Base-by-base conservation (phyloP, 2,797 vertebrate species). In the Amniataba percoides region DNA sequence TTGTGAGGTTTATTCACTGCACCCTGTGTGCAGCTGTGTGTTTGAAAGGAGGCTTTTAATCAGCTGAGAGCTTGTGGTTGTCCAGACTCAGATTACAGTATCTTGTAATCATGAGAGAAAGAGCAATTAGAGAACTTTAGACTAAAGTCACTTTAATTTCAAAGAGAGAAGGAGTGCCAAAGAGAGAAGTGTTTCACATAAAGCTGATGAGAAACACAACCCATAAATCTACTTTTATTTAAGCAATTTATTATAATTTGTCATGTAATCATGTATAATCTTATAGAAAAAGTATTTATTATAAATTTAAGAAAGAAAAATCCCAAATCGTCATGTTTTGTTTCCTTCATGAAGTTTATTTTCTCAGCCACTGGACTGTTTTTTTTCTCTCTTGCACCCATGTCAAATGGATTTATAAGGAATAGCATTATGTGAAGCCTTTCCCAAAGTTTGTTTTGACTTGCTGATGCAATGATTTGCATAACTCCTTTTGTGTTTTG, bases 401-500 rank as follows among this genome's bases (percentile, higher is more conserved):
- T 74, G 31, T 43, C 68, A 66, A 73, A 82, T 69, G 62, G 53
- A 49, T 81, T 74, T 34, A 55, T 66, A 51, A 65, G 60, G 58
- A 78, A 49, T 8, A 52, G 69, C 56, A 51, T 74, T n/a, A 59
- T 64, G 75, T 61, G 34, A 67, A 72, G 63, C 18, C 10, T 46
- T 19, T 10, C 58, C 49, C 64, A 14, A 83, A 64, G 63, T 67
- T 64, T 77, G 39, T 82, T 86, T 77, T 83, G 77, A 82, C 77
- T 67, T 68, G 51, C 74, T 72, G 70, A 69, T 73, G 57, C 63
- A 45, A 25, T 64, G 40, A 79, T 83, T 77, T 86, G 68, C 83
- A 74, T 62, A 58, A 56, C 16, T 66, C 57, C 52, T 40, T 60
- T 76, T 71, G 31, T 88, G 59, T 86, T 25, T 88, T 73, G 69